Percentiles rank a stretch among this genome's conserved stretches.
These are phyloP conservation scores for Zophobas atratus DNA, from an alignment of 1,140 invertebrate genomes.

Conservation along the genomic window DNA sequence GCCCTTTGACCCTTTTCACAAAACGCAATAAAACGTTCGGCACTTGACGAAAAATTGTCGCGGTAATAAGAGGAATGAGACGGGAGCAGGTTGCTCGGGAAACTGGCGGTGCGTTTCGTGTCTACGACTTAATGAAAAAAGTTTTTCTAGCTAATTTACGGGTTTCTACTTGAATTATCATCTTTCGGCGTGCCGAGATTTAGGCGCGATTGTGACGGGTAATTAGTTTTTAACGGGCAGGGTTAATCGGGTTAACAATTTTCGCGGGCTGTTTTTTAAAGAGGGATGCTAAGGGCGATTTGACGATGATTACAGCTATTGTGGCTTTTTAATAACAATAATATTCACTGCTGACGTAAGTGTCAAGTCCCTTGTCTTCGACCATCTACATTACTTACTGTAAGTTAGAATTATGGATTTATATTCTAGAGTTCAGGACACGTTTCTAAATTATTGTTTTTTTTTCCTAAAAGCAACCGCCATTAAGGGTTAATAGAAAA, in stretches of 20 bases:
- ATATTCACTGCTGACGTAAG: too few relatives aligned
- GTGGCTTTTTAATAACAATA: too few relatives aligned
- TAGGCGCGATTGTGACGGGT: background rate
- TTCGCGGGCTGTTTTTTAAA: background rate
- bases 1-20: slow-evolving; percentile 1
- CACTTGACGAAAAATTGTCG: background rate
- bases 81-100: slow-evolving; percentile 4
- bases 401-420: too few relatives aligned
- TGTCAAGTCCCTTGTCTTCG: too few relatives aligned
- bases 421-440: too few relatives aligned
- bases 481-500: too few relatives aligned
- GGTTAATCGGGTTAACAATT: background rate
- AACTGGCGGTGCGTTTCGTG: background rate
- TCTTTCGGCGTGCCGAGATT: background rate
- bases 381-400: too few relatives aligned
- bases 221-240: background rate
- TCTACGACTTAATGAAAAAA: slow-evolving; percentile 30
- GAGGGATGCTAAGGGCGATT: too few relatives aligned
- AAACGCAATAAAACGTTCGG: background rate
- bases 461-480: too few relatives aligned
- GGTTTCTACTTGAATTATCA: slow-evolving; percentile 17
- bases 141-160: slow-evolving; percentile 26
- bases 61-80: background rate
- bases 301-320: too few relatives aligned
- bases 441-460: too few relatives aligned